Percentiles rank a stretch among this genome's conserved stretches.
These are phyloP conservation scores for Carassius carassius DNA, from an alignment of 2,113 vertebrate genomes.

Conservation along the genomic window DNA sequence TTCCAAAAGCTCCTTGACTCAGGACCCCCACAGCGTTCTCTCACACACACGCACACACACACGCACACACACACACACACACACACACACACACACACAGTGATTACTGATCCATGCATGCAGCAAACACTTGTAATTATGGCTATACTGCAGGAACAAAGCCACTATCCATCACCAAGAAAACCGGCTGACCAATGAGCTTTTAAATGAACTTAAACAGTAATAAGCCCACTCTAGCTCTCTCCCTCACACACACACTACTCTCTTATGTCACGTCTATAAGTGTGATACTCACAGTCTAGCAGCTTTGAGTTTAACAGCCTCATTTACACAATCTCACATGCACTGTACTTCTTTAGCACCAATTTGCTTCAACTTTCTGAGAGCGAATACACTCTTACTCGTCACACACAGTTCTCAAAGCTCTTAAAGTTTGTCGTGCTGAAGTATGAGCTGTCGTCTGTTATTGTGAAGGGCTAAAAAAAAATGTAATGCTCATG, in stretches of 20 bases:
- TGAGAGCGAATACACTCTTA: neutral
- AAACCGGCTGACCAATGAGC: slow-evolving; percentile 40
- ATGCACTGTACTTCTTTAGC: slow-evolving; percentile 7
- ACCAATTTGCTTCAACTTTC: neutral
- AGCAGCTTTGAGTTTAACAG: slow-evolving; percentile 40
- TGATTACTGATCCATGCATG: slow-evolving; percentile 27
- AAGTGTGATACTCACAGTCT: slow-evolving; percentile 38
- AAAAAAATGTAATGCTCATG: neutral
- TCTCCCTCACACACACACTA: neutral
- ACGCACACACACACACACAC: slow-evolving; percentile 6
- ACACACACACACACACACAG: slow-evolving; percentile 5
- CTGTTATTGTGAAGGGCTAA: neutral
- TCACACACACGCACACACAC: neutral
- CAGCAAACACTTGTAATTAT: slow-evolving; percentile 42
- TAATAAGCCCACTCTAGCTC: neutral
- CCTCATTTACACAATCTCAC: slow-evolving; percentile 43
- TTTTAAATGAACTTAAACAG: slow-evolving; percentile 37
- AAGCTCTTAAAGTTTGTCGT: neutral
- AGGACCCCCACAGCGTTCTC: neutral
- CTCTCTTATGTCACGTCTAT: slow-evolving; percentile 8
- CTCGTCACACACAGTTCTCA: slow-evolving; percentile 18
- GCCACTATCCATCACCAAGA: slow-evolving; percentile 42
- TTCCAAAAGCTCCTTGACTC: neutral
- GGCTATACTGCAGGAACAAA: slow-evolving; percentile 14
- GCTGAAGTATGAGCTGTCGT: neutral